Evolutionary conservation across 1,140 invertebrate genomes (phyloP).

Genomic region (Drosophila lini): DNA sequence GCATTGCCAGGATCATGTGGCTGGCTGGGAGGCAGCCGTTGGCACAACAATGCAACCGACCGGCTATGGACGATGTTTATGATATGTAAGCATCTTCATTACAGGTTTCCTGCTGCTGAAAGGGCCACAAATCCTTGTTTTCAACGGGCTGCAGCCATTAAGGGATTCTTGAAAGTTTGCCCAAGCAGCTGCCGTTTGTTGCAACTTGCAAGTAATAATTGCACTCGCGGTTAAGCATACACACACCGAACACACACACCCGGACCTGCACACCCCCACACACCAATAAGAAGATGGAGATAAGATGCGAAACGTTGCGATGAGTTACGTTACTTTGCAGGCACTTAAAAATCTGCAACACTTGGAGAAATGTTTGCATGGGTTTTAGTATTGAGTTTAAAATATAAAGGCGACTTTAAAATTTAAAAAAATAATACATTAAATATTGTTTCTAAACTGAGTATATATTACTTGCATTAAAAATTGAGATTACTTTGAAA

Average conservation of each 20-base stretch:
- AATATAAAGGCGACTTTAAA: not conserved
- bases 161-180: conserved; percentile 37
- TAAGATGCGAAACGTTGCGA: conserved; percentile 19
- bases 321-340: conserved; percentile 26
- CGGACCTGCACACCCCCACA: not conserved
- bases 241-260: conserved; percentile 4
- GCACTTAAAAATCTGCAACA: conserved; percentile 56
- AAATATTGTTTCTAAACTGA: no score
- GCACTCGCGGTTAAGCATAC: conserved; percentile 52
- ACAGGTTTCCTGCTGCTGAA: conserved; percentile 27
- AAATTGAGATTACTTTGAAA: no score
- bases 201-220: conserved; percentile 75
- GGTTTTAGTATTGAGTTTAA: not conserved
- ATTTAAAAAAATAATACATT: not conserved
- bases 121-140: conserved; percentile 22
- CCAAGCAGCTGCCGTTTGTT: conserved; percentile 56
- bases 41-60: conserved; percentile 29
- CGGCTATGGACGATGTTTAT: conserved; percentile 30
- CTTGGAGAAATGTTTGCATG: not conserved
- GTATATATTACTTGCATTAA: no score
- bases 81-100: conserved; percentile 45
- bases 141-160: conserved; percentile 26
- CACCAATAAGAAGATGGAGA: conserved; percentile 11
- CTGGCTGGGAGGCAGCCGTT: conserved; percentile 8
- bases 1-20: conserved; percentile 11